Conservation (phyloP, 2,797 vertebrate genomes). For the Hipposideros larvatus region DNA sequence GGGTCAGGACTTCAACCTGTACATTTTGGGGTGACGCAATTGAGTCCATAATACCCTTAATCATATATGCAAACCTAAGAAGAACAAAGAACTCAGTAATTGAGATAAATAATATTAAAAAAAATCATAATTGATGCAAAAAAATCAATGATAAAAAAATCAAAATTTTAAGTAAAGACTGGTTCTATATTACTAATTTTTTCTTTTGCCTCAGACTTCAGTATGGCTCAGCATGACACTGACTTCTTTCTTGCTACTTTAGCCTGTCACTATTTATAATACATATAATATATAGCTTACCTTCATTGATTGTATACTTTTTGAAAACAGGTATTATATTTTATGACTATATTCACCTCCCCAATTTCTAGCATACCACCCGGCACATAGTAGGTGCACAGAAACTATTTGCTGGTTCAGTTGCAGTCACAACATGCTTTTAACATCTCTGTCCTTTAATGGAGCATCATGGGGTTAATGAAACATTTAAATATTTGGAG, state of each 20-base stretch:
- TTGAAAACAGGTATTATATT: neutral
- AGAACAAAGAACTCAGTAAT: neutral
- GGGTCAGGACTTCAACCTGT: neutral
- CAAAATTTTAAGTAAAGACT: neutral
- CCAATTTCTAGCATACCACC: neutral
- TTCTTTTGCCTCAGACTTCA: neutral
- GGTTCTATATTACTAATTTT: neutral
- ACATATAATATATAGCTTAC: neutral
- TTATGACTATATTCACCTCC: neutral
- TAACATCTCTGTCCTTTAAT: neutral
- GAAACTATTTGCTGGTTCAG: neutral
- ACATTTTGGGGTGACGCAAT: neutral
- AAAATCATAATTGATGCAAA: constrained; percentile 34
- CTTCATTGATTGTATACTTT: neutral
- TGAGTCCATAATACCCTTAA: neutral
- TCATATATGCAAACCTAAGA: neutral
- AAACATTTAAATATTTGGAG: neutral
- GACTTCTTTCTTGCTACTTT: neutral
- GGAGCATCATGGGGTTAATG: neutral
- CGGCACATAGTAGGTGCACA: neutral
- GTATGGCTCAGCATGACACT: neutral
- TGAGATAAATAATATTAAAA: neutral
- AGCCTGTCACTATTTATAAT: neutral
- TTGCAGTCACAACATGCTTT: neutral
- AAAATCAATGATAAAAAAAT: neutral